These are phyloP conservation scores for Cyrtonyx montezumae DNA, from an alignment of 2,113 vertebrate genomes.

Conservation along the genomic window DNA sequence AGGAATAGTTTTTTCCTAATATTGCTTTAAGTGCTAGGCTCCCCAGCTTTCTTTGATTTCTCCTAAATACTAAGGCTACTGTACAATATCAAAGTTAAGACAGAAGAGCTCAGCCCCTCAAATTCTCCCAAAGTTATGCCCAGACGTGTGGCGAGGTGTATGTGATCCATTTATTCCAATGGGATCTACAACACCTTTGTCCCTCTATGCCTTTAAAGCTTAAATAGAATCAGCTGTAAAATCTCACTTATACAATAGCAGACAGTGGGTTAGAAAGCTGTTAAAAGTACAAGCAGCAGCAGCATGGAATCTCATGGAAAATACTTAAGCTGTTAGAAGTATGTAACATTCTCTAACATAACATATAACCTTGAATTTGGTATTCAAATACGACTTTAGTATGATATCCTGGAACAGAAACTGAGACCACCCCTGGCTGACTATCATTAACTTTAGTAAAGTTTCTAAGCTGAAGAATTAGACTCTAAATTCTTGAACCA, in stretches of 20 bases:
- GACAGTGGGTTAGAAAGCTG: constrained; percentile 60
- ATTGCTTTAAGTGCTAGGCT: constrained; percentile 29
- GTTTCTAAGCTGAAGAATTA: background rate
- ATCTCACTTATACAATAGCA: background rate
- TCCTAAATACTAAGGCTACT: background rate
- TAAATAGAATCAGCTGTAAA: background rate
- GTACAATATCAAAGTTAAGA: background rate
- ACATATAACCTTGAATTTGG: background rate
- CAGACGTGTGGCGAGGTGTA: background rate
- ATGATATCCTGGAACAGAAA: background rate
- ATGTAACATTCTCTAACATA: background rate
- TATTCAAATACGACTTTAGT: background rate
- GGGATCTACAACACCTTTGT: background rate
- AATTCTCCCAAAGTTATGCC: background rate
- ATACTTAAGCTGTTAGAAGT: background rate
- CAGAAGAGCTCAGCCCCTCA: background rate
- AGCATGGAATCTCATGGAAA: constrained; percentile 1
- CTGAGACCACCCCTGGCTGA: background rate
- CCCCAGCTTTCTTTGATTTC: background rate
- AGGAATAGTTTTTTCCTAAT: constrained; percentile 29
- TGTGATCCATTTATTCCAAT: background rate
- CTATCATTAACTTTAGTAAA: background rate
- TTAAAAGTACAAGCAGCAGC: constrained; percentile 43
- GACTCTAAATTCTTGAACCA: background rate
- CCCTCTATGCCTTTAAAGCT: background rate